Evolutionary conservation across 2,797 vertebrate genomes (phyloP), one percentile per base, ranked within the genome.

Genomic region (Poliocrania exsul): DNA sequence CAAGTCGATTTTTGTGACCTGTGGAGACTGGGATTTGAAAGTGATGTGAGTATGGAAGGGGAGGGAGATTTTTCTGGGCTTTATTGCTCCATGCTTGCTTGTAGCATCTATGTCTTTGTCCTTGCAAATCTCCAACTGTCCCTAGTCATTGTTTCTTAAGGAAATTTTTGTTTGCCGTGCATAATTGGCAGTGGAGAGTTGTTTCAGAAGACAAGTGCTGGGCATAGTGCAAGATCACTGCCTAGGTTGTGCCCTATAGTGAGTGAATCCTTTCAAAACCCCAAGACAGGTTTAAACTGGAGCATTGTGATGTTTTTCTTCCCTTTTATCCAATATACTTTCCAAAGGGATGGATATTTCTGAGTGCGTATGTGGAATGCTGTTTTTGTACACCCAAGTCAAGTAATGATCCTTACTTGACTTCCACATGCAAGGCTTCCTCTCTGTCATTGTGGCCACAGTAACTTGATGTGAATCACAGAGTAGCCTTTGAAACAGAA

Each of bases 11-110:
- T 98, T 98, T 97, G 98, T 98, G 97, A 98, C 98, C 97, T 98
- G 98, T 93, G 98, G 98, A 96, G 98, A 98, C 96, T 98, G 98
- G 98, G 98, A 98, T 97, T 98, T 98, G 96, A 98, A 98, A 98
- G 98, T 98, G 96, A 98, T 98, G 98, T 98, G 97, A 98, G 98
- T 98, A 98, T 97, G 91, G 96, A 86, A 94, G 89, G 91, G 93
- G 86, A 89, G 93, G 81, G 85, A 86, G 82, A 79, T 79, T 90
- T 78, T 92, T 35, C 56, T 86, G 67, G 57, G 57, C 29, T 91
- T 90, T 74, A 71, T 92, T 77, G 56, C 83, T 93, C 56, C 15
- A 10, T 81, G 65, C 58, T 87, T 91, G 56, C 35, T 67, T 96
- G 88, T 87, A 96, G 81, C 92, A 81, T 61, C 50, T 97, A 24